Percentiles rank a stretch among this genome's conserved stretches.
These are phyloP conservation scores for Eilema caniola DNA, from an alignment of 2,888 invertebrate genomes.

Conservation along the genomic window DNA sequence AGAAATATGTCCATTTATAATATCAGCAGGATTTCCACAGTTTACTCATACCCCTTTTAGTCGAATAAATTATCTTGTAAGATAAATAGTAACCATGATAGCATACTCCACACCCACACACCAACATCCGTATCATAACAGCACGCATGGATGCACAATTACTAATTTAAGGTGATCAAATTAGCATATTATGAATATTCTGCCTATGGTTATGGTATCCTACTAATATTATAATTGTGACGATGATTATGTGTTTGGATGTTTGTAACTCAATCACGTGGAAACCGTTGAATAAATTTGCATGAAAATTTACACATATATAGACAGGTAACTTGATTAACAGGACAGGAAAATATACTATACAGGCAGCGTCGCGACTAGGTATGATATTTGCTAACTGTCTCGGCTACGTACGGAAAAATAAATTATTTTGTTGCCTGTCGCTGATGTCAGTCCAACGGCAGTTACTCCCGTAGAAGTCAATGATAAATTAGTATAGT, in stretches of 20 bases:
- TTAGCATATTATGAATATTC: constrained; percentile 10
- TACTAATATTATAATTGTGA: constrained; percentile 7
- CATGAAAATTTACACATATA: too few species aligned
- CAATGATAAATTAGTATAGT: too few species aligned
- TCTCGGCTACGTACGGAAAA: not conserved
- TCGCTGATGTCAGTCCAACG: too few species aligned
- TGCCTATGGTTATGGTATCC: not conserved
- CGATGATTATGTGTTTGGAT: not conserved
- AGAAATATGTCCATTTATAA: not conserved
- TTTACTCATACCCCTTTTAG: too few species aligned
- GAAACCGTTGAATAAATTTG: too few species aligned
- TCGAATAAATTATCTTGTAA: not conserved
- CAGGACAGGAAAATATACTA: too few species aligned
- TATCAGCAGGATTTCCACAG: not conserved
- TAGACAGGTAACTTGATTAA: too few species aligned
- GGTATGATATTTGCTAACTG: not conserved
- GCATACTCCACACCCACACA: not conserved
- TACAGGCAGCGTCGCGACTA: too few species aligned
- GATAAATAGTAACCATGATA: not conserved
- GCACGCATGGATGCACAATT: not conserved
- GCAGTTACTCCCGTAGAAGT: too few species aligned
- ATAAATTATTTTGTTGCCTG: not conserved
- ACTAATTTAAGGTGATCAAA: not conserved
- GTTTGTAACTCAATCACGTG: not conserved
- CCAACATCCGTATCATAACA: not conserved